Base-by-base conservation (phyloP, 2,888 invertebrate species). In the Halictus ligatus region DNA sequence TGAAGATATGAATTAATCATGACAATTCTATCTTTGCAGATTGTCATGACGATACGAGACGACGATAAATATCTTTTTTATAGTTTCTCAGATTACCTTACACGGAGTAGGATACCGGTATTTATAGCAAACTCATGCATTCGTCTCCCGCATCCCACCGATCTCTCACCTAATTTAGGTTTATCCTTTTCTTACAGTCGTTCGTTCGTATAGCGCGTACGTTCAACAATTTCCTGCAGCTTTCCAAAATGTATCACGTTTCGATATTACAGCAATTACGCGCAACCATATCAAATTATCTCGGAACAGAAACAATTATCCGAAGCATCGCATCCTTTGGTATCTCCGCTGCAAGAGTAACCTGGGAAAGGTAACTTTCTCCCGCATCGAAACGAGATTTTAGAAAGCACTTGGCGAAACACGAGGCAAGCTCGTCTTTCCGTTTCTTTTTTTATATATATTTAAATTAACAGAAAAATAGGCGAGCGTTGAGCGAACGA, bases 281-380 rank as follows among this genome's bases (percentile, higher is more conserved):
- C 18, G 8, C 2, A 21, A 69, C 21, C 35, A 40, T 69, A 40
- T 40, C 35, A 10, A 69, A 10, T 69, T 18, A 69, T 69, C 69
- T 21, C n/a, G 10, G 25, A 12, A 2, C n/a, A n/a, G 12, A 13
- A 43, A 29, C 18, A 29, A 71, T 43, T n/a, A n/a, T n/a, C 13
- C 43, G 35, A 43, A 40, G 2, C n/a, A 67, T 8, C 13, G 18
- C 1, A 69, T 69, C 4, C 40, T 25, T 40, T 15, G 43, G n/a
- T n/a, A 46, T n/a, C 43, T n/a, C 21, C 21, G 21, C 21, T 43
- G n/a, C 13, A 10, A 13, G n/a, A 25, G 43, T 71, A 43, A 71
- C 71, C n/a, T 71, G n/a, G 71, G 71, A 71, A 6, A 71, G 43
- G 71, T 71, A 13, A 43, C 71, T 71, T 71, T 71, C 71, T 43